A percentile compares a stretch with the other conserved stretches of the same genome.
These are phyloP conservation scores for Cephus pygmeus DNA, from an alignment of 2,888 invertebrate genomes.

Conservation along the genomic window DNA sequence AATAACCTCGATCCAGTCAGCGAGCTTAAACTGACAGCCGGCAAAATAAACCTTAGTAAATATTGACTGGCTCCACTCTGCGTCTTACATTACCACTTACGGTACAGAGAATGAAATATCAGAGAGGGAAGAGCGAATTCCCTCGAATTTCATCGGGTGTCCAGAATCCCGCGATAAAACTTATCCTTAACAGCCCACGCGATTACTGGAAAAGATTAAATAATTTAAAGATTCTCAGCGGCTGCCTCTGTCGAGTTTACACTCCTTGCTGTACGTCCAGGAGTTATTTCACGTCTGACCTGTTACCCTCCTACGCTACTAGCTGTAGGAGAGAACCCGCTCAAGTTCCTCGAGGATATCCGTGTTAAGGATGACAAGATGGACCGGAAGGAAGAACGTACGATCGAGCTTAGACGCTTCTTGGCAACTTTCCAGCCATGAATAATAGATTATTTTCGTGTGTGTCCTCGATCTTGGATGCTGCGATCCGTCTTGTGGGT, in stretches of 20 bases:
- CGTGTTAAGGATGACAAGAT: not conserved
- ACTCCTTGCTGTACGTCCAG: not conserved
- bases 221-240: not conserved
- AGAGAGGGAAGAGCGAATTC: not conserved
- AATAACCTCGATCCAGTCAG: not conserved
- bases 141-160: not conserved
- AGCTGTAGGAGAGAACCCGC: not conserved
- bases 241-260: no score
- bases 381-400: not conserved
- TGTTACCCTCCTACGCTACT: not conserved
- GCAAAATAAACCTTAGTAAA: not conserved
- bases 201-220: not conserved
- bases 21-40: not conserved
- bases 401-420: not conserved
- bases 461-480: not conserved
- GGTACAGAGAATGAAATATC: not conserved
- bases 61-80: not conserved
- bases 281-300: not conserved
- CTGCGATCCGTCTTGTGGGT: not conserved
- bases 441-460: slow-evolving; percentile 34
- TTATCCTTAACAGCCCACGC: not conserved
- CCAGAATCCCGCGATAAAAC: not conserved
- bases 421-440: slow-evolving; percentile 31
- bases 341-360: not conserved
- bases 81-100: not conserved